Evolutionary conservation across 53 echinoderm and acorn worm species (phyloP).

Genomic region (Holothuria scabra): DNA sequence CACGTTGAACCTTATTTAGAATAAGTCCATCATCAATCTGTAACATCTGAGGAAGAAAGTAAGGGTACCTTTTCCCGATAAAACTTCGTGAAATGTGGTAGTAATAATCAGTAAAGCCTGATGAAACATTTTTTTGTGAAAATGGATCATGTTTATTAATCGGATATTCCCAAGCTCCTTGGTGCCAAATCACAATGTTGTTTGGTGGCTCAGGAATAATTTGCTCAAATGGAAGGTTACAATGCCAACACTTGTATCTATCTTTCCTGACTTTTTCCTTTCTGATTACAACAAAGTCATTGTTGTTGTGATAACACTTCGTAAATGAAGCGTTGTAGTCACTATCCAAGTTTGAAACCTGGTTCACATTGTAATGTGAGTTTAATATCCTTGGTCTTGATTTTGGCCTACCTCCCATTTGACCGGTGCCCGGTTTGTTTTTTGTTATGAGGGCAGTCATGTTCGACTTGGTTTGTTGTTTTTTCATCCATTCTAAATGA

Average conservation of each 20-base stretch:
- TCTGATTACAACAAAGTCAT: constrained; percentile 31
- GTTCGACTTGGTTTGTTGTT: constrained; percentile 42
- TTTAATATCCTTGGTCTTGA: background rate
- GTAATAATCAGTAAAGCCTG: background rate
- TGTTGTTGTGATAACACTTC: constrained; percentile 46
- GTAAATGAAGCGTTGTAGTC: constrained; percentile 23
- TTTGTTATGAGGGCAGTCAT: constrained; percentile 46
- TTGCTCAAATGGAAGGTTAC: too few relatives aligned
- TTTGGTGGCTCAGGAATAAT: too few relatives aligned
- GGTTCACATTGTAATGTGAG: constrained; percentile 17
- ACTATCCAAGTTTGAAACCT: background rate
- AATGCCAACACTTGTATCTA: constrained; percentile 49
- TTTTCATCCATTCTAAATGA: constrained; percentile 53
- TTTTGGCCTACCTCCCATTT: constrained; percentile 47
- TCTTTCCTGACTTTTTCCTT: constrained; percentile 43
- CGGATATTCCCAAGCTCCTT: constrained; percentile 50
- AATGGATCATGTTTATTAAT: background rate
- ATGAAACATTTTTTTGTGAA: background rate
- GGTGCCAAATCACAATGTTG: constrained; percentile 37
- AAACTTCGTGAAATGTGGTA: constrained; percentile 31
- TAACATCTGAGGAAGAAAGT: constrained; percentile 32
- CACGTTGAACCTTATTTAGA: constrained; percentile 26
- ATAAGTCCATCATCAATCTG: background rate
- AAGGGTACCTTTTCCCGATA: constrained; percentile 38
- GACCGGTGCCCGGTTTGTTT: constrained; percentile 51